Evolutionary conservation across 2,797 vertebrate species (phyloP), one percentile per base, ranked within the genome.

Genomic region (Xiphorhynchus erythropygius): DNA sequence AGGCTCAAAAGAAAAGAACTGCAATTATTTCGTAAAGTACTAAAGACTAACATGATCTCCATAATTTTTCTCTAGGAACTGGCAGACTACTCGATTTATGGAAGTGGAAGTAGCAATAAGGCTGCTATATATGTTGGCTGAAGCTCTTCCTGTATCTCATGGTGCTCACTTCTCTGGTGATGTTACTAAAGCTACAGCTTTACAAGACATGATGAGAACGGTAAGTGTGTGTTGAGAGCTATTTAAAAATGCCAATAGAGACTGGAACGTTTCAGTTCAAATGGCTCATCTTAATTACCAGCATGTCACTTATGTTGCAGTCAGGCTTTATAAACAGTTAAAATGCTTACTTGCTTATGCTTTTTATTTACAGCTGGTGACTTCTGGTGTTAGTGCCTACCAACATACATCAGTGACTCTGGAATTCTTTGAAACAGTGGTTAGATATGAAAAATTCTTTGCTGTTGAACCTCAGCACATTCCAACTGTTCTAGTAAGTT

Each of bases 201-300:
- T 99, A 93, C 99, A 99, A 97, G 99, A 99, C 96, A 99, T 99
- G 99, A 99, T 99, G 99, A 98, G 99, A 97, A 99, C 98, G 74
- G 99, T 99, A 86, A 97, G 99, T 97, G 37, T 67, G 64, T 33
- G 23, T 77, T 56, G 37, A 68, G 47, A 91, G 37, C 39, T 57
- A 4, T 73, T 76, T 60, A 27, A 70, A 93, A 88, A 63, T 30
- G 18, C 5, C 21, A 8, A 9, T 77, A 9, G 63, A 63, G 44
- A 19, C 47, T 41, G 24, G 41, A 91, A 39, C 5, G 1, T 47
- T 73, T 24, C 28, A 12, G 16, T 73, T 89, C 15, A 41, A 50
- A 68, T 50, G 39, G 39, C 18, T 91, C 5, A n/a, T 78, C 7
- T 55, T 44, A 52, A 37, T 68, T 80, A 37, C 42, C 9, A 35